Conservation (phyloP, 30 jellyfish, hydroid and myxozoan genomes). For the Haliclystus octoradiatus region DNA sequence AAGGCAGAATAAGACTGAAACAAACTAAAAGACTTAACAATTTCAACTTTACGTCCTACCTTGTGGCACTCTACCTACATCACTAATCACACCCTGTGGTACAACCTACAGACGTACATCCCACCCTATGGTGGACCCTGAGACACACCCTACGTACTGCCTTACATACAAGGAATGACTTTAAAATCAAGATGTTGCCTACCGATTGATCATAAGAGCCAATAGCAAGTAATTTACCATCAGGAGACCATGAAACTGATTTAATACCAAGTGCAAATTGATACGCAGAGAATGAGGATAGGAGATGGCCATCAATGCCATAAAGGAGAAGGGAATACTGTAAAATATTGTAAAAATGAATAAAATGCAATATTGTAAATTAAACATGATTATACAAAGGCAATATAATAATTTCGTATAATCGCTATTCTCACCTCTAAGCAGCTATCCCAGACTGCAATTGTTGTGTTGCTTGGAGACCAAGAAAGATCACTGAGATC, state of each 20-base stretch:
- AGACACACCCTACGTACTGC: no score
- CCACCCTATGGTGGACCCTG: no score
- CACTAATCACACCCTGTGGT: no score
- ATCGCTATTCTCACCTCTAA: slow-evolving; percentile 44
- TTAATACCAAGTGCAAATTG: slow-evolving; percentile 85
- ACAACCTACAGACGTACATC: no score
- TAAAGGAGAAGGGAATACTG: slow-evolving; percentile 72
- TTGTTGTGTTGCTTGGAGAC: slow-evolving; percentile 83
- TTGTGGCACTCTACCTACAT: no score
- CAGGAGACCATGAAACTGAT: slow-evolving; percentile 93
- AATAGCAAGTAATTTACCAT: slow-evolving; percentile 68
- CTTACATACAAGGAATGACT: no score
- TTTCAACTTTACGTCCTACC: no score
- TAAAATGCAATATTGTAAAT: not conserved
- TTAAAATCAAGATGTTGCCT: no score
- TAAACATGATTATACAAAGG: not conserved
- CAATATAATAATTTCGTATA: not conserved
- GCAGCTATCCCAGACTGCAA: slow-evolving; percentile 94
- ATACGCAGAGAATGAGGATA: slow-evolving; percentile 68
- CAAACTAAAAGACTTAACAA: no score
- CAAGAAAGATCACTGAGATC: slow-evolving; percentile 71
- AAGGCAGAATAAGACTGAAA: no score
- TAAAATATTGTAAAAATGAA: not conserved
- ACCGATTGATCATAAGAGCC: slow-evolving; percentile 97
- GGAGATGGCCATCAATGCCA: slow-evolving; percentile 72